Conservation (phyloP, 1,140 invertebrate species). For the Probaryconus sp. region DNA sequence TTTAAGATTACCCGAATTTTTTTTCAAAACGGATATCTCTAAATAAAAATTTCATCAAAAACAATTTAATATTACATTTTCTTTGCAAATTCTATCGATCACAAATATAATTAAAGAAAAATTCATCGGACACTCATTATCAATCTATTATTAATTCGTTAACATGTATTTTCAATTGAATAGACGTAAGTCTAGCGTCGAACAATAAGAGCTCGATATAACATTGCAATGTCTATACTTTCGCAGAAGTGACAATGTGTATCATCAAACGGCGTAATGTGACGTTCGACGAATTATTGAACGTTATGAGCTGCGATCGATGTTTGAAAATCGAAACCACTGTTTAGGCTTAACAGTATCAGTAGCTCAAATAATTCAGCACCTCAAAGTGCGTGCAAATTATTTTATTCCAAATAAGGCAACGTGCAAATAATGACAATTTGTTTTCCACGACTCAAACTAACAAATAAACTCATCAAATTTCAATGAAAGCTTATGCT, state of each 20-base stretch:
- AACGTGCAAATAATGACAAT: no score
- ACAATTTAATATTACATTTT: no score
- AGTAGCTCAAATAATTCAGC: constrained; percentile 28
- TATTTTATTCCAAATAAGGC: constrained; percentile 1
- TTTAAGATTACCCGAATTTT: no score
- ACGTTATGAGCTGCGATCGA: constrained; percentile 62
- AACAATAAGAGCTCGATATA: constrained; percentile 26
- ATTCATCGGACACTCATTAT: constrained; percentile 3
- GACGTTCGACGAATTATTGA: constrained; percentile 69
- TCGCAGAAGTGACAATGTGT: constrained; percentile 63
- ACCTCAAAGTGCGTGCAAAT: constrained; percentile 25
- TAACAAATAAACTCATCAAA: no score
- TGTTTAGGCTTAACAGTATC: constrained; percentile 40
- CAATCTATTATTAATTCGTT: constrained; percentile 22
- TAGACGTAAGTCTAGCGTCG: constrained; percentile 1
- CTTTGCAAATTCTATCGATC: no score
- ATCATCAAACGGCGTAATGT: constrained; percentile 45
- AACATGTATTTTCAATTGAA: not conserved
- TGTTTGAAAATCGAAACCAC: constrained; percentile 66
- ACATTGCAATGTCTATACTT: constrained; percentile 1
- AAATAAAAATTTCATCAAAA: no score
- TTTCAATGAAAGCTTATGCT: no score
- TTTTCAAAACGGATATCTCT: no score
- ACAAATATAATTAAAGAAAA: no score
- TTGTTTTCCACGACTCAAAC: no score